A percentile compares a stretch with the other conserved stretches of the same genome.
Evolutionary conservation across 2,888 invertebrate genomes (phyloP).

Genomic region (Aspidiotus rigidus): DNA sequence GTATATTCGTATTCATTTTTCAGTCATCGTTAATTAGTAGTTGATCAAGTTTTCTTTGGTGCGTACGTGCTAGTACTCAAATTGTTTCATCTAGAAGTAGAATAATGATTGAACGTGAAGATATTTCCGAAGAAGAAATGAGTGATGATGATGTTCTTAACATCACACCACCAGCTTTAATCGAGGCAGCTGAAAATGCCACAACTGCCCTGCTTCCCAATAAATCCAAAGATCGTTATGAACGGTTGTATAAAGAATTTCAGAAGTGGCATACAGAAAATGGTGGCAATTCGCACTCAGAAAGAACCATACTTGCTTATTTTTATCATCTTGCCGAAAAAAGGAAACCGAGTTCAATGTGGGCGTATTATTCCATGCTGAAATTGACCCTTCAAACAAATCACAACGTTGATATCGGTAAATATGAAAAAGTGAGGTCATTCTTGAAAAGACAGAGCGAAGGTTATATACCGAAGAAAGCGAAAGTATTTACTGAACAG

Average conservation of each 20-base stretch:
- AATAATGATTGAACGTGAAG: too few relatives aligned
- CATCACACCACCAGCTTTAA: background rate
- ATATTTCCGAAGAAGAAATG: too few relatives aligned
- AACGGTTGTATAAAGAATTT: background rate
- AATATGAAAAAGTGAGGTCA: background rate
- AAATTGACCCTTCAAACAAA: background rate
- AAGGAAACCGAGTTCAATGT: background rate
- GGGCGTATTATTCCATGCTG: conserved; percentile 2
- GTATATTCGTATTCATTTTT: too few relatives aligned
- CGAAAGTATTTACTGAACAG: background rate
- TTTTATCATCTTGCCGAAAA: background rate
- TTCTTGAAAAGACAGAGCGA: background rate
- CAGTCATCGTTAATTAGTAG: too few relatives aligned
- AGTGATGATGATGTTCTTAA: too few relatives aligned
- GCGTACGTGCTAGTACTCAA: too few relatives aligned
- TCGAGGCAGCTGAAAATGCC: background rate
- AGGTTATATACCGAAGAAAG: background rate
- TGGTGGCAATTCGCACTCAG: background rate
- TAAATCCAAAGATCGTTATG: background rate
- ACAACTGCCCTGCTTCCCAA: background rate
- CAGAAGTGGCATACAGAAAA: background rate
- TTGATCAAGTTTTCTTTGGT: too few relatives aligned
- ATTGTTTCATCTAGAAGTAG: too few relatives aligned
- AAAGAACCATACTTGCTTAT: background rate
- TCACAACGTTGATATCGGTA: background rate